Conservation (phyloP, 37 sponge, comb jelly and placozoan species). For the Chondrilla cf. caribensis region DNA sequence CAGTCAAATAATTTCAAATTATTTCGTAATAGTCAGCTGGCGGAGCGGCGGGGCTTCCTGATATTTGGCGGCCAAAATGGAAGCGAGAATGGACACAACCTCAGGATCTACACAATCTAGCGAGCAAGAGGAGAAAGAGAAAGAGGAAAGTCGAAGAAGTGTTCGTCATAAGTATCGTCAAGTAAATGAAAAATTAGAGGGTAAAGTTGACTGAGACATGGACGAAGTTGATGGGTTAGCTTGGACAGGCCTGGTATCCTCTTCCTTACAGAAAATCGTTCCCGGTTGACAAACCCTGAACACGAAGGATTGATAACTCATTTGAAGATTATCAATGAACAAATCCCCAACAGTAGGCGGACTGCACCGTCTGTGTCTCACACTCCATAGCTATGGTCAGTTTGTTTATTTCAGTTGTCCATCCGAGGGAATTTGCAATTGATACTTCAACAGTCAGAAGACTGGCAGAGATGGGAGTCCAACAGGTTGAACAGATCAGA, state of each 20-base stretch:
- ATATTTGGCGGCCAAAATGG: too few relatives aligned
- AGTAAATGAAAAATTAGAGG: background rate
- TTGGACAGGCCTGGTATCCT: too few relatives aligned
- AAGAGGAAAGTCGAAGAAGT: background rate
- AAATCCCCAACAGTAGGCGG: background rate
- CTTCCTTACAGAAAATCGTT: background rate
- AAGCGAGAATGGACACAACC: too few relatives aligned
- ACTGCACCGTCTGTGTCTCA: background rate
- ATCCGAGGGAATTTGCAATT: conserved; percentile 73
- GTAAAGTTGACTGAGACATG: too few relatives aligned
- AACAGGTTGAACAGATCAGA: conserved; percentile 34
- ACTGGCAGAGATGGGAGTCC: conserved; percentile 58
- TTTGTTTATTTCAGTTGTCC: conserved; percentile 30
- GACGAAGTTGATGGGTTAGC: too few relatives aligned
- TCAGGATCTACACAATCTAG: too few relatives aligned
- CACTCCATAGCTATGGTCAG: too few relatives aligned
- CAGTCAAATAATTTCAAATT: too few relatives aligned
- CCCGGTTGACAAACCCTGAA: background rate
- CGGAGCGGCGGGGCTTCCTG: too few relatives aligned
- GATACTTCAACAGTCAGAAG: conserved; percentile 65
- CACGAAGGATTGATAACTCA: conserved; percentile 4
- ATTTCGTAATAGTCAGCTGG: too few relatives aligned
- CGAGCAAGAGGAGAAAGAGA: too few relatives aligned
- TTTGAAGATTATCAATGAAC: background rate
- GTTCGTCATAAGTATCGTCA: background rate